Conservation (phyloP, 2,113 vertebrate genomes). For the Corydoras maculifer region DNA sequence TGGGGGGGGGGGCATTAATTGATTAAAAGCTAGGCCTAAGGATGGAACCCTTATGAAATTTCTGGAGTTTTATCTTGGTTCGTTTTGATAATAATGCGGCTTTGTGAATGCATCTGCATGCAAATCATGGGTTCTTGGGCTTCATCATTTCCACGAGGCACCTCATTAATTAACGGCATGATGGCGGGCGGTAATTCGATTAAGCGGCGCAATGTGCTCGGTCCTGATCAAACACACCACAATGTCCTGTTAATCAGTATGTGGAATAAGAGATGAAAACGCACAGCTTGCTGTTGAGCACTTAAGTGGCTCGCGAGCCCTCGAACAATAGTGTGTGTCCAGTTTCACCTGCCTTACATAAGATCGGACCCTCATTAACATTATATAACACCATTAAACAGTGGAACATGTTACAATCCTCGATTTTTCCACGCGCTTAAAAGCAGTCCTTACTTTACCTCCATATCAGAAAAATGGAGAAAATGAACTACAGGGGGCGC, state of each 20-base stretch:
- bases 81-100: too few relatives aligned
- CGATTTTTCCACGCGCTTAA: too few relatives aligned
- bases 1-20: too few relatives aligned
- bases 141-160: too few relatives aligned
- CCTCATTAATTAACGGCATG: too few relatives aligned
- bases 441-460: background rate
- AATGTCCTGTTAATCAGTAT: too few relatives aligned
- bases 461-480: background rate
- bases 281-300: background rate
- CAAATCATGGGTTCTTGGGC: too few relatives aligned
- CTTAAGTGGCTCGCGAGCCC: background rate
- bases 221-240: background rate
- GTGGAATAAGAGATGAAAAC: slow-evolving; percentile 20
- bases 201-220: background rate
- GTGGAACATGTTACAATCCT: too few relatives aligned
- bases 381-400: background rate
- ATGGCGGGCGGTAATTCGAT: slow-evolving; percentile 17
- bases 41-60: too few relatives aligned
- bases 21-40: too few relatives aligned
- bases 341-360: background rate
- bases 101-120: too few relatives aligned
- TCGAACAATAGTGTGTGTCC: background rate
- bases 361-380: background rate
- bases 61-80: too few relatives aligned
- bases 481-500: slow-evolving; percentile 1